Conservation (phyloP, 2,113 vertebrate species). For the Empidonax alnorum region DNA sequence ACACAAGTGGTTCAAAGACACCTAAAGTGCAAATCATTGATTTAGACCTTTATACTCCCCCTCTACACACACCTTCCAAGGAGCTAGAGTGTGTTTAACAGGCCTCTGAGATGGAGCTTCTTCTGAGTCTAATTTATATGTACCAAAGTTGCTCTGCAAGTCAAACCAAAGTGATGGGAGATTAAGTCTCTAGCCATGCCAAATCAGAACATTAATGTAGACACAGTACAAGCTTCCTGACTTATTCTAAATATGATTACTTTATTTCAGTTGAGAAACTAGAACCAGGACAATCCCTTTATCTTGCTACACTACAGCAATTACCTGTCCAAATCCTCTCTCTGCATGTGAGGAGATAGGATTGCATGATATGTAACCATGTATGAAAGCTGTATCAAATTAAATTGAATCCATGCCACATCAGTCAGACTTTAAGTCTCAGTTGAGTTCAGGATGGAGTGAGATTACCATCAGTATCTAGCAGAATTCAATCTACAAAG, state of each 20-base stretch:
- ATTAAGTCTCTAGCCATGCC: neutral
- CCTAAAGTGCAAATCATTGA: accelerated
- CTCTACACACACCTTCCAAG: neutral
- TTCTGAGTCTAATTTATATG: neutral
- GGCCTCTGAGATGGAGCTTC: neutral
- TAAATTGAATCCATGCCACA: neutral
- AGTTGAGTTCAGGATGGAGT: neutral
- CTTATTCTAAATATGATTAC: neutral
- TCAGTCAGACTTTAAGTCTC: neutral
- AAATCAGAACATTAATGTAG: neutral
- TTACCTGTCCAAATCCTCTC: neutral
- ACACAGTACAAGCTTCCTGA: neutral
- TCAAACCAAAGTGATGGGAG: neutral
- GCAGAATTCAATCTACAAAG: neutral
- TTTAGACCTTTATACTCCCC: neutral
- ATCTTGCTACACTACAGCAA: neutral
- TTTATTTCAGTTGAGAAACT: neutral
- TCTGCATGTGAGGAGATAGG: neutral
- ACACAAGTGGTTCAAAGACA: neutral
- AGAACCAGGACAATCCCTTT: neutral
- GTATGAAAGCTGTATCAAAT: neutral
- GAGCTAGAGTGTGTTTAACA: neutral
- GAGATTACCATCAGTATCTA: neutral
- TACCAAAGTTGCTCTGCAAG: neutral
- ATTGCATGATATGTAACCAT: neutral